Conservation (phyloP, 2,113 vertebrate genomes). For the Nothoprocta perdicaria region DNA sequence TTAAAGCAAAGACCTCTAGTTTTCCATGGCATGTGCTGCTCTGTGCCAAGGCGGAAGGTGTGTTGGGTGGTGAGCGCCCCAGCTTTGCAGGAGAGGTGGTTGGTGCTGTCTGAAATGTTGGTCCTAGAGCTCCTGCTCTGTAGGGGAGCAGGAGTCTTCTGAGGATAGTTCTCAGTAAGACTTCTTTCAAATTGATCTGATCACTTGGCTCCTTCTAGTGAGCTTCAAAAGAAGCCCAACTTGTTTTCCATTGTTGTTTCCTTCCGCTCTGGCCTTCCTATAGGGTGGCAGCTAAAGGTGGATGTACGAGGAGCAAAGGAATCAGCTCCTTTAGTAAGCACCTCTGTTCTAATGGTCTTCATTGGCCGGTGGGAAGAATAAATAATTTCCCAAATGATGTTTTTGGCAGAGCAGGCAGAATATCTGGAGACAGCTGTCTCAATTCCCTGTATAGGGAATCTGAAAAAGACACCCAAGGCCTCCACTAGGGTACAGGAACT, state of each 20-base stretch:
- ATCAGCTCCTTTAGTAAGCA: neutral
- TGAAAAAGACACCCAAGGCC: accelerated
- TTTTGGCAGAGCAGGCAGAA: neutral
- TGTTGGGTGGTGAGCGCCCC: neutral
- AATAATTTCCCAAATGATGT: neutral
- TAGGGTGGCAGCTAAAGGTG: neutral
- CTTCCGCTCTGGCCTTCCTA: neutral
- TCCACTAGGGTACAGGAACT: neutral
- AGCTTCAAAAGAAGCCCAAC: neutral
- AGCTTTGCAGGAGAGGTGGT: neutral
- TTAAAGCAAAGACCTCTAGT: neutral
- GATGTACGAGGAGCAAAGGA: neutral
- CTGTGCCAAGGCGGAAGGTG: neutral
- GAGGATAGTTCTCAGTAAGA: neutral
- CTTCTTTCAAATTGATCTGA: neutral
- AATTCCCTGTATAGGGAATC: neutral
- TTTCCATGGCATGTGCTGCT: accelerated
- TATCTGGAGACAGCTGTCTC: neutral
- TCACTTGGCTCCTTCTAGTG: neutral
- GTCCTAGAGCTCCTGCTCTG: neutral
- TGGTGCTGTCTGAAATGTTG: accelerated
- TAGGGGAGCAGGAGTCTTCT: neutral
- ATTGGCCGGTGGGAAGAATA: neutral
- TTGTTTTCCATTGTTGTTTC: neutral
- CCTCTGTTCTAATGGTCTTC: neutral